A percentile compares a stretch with the other conserved stretches of the same genome.
Evolutionary conservation across 1,140 invertebrate genomes (phyloP).

Genomic region (Anastrepha obliqua): DNA sequence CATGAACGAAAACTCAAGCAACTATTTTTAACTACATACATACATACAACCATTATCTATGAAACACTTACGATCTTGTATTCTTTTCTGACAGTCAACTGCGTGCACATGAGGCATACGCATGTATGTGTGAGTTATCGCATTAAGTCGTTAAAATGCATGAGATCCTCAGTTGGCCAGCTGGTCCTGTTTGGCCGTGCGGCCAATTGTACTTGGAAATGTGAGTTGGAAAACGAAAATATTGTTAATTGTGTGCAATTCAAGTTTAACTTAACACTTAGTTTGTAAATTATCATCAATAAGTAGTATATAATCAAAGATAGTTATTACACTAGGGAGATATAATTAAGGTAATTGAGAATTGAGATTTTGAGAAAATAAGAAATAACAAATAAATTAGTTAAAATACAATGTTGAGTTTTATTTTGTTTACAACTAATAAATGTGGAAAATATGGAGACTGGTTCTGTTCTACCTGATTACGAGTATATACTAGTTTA

Average conservation of each 20-base stretch:
- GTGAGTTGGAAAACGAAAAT: neutral
- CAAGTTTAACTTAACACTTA: slow-evolving; percentile 23
- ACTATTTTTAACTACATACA: slow-evolving; percentile 43
- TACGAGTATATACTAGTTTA: too few relatives aligned
- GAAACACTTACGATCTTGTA: neutral
- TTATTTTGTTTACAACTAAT: neutral
- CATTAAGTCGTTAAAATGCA: neutral
- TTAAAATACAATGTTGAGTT: slow-evolving; percentile 12
- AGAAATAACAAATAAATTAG: slow-evolving; percentile 1
- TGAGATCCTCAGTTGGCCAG: neutral
- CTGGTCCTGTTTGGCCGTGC: neutral
- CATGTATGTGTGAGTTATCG: neutral
- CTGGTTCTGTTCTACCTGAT: too few relatives aligned
- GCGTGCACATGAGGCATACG: neutral
- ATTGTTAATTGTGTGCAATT: slow-evolving; percentile 35
- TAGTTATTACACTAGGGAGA: slow-evolving; percentile 21
- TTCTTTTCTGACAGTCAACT: neutral
- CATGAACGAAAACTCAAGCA: neutral
- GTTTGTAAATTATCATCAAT: slow-evolving; percentile 29
- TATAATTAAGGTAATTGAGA: slow-evolving; percentile 40
- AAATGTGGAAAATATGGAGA: neutral
- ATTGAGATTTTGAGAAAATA: slow-evolving; percentile 24
- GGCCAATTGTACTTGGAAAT: neutral
- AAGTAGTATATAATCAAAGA: slow-evolving; percentile 38
- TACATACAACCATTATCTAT: neutral